A percentile compares a stretch with the other conserved stretches of the same genome.
These are phyloP conservation scores for Melieria crassipennis DNA, from an alignment of 2,888 invertebrate genomes.

Conservation along the genomic window DNA sequence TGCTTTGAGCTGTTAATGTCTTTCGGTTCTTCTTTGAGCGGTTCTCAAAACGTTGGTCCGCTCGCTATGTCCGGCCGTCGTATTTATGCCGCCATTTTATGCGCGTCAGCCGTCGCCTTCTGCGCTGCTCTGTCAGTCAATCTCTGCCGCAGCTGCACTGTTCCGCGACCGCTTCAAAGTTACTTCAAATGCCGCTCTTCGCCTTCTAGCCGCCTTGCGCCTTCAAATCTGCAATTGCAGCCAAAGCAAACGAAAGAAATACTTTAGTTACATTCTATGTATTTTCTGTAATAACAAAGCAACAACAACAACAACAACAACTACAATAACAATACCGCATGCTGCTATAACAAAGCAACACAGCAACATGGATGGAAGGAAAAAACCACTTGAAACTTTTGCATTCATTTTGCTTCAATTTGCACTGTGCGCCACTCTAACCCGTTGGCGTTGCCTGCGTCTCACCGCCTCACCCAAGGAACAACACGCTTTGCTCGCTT, in stretches of 20 bases:
- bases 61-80: no score
- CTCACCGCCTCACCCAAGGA: no score
- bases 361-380: background rate
- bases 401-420: conserved; percentile 30
- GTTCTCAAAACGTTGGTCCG: background rate
- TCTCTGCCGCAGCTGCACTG: conserved; percentile 54
- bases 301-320: background rate
- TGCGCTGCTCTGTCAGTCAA: background rate
- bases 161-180: conserved; percentile 20
- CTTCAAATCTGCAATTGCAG: conserved; percentile 28
- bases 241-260: conserved; percentile 2
- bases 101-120: background rate
- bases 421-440: conserved; percentile 1
- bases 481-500: no score
- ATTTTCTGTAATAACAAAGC: conserved; percentile 8
- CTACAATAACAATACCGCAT: background rate
- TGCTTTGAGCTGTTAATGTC: background rate
- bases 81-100: conserved; percentile 4
- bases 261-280: background rate
- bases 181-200: conserved; percentile 2
- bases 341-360: conserved; percentile 17
- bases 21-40: background rate
- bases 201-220: background rate
- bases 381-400: conserved; percentile 27
- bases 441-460: no score